phyloP scores from a whole-genome alignment of 2,888 invertebrate species.

The Epinotia demarniana region DNA sequence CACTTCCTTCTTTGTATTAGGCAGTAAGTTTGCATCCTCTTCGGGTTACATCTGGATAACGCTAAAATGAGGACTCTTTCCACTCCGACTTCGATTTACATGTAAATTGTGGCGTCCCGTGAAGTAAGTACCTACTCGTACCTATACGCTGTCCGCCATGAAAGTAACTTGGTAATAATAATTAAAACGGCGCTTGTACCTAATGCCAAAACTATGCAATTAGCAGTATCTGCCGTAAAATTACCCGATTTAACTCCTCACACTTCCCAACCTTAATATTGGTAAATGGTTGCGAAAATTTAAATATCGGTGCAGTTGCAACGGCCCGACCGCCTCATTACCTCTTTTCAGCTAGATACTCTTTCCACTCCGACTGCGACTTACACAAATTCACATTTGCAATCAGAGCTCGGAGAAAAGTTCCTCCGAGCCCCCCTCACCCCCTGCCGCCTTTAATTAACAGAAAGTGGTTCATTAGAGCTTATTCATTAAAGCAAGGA shows the following conservation, averaged over 20 bases:
- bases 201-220: not conserved
- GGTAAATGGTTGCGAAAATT: constrained; percentile 51
- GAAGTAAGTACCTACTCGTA: too few relatives aligned
- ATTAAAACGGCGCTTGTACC: too few relatives aligned
- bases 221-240: not conserved
- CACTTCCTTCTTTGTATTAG: too few relatives aligned
- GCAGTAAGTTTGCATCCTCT: too few relatives aligned
- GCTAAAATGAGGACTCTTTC: too few relatives aligned
- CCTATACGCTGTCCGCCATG: too few relatives aligned
- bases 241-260: not conserved
- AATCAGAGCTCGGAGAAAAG: constrained; percentile 84
- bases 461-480: constrained; percentile 96
- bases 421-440: constrained; percentile 63
- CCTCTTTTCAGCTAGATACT: constrained; percentile 81
- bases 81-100: too few relatives aligned
- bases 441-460: constrained; percentile 90
- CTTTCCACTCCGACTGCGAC: constrained; percentile 81
- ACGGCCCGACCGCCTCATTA: constrained; percentile 81
- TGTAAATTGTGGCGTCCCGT: too few relatives aligned
- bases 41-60: too few relatives aligned
- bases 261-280: constrained; percentile 22
- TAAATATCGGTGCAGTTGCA: constrained; percentile 69
- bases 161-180: too few relatives aligned
- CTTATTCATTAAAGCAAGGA: constrained; percentile 95
- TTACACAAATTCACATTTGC: constrained; percentile 85